These are phyloP conservation scores for Andricus grossulariae DNA, from an alignment of 1,140 invertebrate genomes.

Conservation along the genomic window DNA sequence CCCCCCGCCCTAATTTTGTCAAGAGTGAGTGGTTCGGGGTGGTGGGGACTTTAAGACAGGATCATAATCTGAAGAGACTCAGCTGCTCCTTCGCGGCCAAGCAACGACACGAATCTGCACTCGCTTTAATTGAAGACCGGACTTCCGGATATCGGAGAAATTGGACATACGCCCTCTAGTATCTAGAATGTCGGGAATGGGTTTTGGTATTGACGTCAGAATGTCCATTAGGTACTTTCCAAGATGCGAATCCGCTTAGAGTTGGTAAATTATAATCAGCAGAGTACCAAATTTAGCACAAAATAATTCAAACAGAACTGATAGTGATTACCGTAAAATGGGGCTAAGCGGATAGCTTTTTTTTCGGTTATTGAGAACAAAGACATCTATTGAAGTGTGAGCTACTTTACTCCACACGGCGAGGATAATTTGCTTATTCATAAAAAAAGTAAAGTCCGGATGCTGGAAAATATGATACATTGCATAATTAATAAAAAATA, in stretches of 20 bases:
- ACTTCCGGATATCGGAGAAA: constrained; percentile 38
- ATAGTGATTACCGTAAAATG: no score
- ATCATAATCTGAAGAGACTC: constrained; percentile 37
- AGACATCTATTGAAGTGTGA: no score
- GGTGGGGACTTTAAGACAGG: constrained; percentile 27
- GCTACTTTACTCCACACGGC: no score
- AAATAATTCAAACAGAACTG: no score
- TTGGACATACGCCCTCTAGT: constrained; percentile 40
- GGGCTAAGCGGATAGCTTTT: no score
- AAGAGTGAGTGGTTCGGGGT: constrained; percentile 32
- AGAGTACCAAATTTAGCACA: neutral
- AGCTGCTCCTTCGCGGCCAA: constrained; percentile 33
- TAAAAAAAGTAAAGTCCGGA: no score
- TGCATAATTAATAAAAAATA: no score
- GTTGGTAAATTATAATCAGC: constrained; percentile 2
- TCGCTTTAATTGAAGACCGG: constrained; percentile 61
- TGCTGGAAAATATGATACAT: no score
- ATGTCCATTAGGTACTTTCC: neutral
- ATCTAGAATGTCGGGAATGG: constrained; percentile 6
- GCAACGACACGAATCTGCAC: constrained; percentile 60
- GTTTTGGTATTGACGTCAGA: neutral
- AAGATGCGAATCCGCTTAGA: neutral
- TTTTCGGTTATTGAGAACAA: no score
- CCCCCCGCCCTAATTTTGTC: neutral
- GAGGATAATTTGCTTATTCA: no score